phyloP scores from a whole-genome alignment of 1,140 invertebrate genomes.

The Rhynchophorus ferrugineus region DNA sequence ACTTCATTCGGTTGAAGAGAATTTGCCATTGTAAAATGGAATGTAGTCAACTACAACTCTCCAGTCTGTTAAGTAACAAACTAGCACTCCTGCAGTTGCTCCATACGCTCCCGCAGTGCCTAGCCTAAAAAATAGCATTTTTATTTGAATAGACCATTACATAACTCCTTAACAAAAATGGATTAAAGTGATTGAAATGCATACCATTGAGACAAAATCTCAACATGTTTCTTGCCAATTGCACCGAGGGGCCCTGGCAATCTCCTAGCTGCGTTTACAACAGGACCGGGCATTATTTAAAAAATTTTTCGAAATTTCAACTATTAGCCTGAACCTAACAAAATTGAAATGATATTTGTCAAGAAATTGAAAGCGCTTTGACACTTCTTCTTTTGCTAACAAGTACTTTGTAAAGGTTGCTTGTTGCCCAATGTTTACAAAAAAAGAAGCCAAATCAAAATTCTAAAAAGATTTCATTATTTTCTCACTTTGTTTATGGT shows the following conservation, averaged over 20 bases:
- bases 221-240: background rate
- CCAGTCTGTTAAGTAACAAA: conserved; percentile 73
- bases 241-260: no score
- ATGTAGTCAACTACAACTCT: conserved; percentile 60
- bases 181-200: background rate
- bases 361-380: no score
- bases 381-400: no score
- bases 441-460: no score
- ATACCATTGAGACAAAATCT: background rate
- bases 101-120: conserved; percentile 55
- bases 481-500: no score
- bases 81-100: conserved; percentile 44
- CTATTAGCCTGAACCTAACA: background rate
- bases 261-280: background rate
- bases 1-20: conserved; percentile 42
- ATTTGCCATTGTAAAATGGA: conserved; percentile 69
- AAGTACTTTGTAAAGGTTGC: no score
- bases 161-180: background rate
- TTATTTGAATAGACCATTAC: no score
- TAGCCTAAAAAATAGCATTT: conserved; percentile 42
- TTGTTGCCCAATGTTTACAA: no score
- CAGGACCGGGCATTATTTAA: background rate
- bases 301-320: background rate
- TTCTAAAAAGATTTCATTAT: no score
- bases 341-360: background rate